phyloP scores from a whole-genome alignment of 2,888 invertebrate species.

The Agonopterix heracliana region DNA sequence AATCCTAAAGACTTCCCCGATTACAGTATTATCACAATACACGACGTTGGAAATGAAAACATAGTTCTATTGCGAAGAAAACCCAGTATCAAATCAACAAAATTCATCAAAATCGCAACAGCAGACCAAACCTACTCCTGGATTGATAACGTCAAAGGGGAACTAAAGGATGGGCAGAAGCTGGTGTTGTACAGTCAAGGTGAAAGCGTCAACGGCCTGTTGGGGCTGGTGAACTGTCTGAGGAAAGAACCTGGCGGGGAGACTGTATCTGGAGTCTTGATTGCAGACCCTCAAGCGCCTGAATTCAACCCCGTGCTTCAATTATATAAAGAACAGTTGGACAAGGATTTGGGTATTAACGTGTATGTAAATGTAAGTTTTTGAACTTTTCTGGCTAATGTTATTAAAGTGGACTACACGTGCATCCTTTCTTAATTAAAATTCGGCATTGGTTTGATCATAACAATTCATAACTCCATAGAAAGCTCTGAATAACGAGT shows the following conservation, averaged over 20 bases:
- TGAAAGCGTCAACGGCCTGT: conserved; percentile 84
- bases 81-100: conserved; percentile 55
- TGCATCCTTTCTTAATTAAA: too few species aligned
- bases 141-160: conserved; percentile 68
- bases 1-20: conserved; percentile 53
- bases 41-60: conserved; percentile 34
- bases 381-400: background rate
- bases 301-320: conserved; percentile 78
- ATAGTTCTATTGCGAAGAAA: conserved; percentile 72
- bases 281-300: conserved; percentile 79
- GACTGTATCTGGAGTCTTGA: conserved; percentile 77
- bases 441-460: too few species aligned
- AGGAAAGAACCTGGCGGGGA: conserved; percentile 86
- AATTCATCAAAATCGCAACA: conserved; percentile 60
- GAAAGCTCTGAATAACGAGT: too few species aligned
- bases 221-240: conserved; percentile 93
- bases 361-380: conserved; percentile 78
- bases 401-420: too few species aligned
- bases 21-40: conserved; percentile 65
- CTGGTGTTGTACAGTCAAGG: conserved; percentile 81
- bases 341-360: conserved; percentile 87
- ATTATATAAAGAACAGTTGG: conserved; percentile 80
- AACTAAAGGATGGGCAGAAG: conserved; percentile 57
- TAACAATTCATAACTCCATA: too few species aligned
- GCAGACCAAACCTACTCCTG: conserved; percentile 62